phyloP scores from a whole-genome alignment of 1,140 invertebrate species.

The Leptonema lineaticorne region DNA sequence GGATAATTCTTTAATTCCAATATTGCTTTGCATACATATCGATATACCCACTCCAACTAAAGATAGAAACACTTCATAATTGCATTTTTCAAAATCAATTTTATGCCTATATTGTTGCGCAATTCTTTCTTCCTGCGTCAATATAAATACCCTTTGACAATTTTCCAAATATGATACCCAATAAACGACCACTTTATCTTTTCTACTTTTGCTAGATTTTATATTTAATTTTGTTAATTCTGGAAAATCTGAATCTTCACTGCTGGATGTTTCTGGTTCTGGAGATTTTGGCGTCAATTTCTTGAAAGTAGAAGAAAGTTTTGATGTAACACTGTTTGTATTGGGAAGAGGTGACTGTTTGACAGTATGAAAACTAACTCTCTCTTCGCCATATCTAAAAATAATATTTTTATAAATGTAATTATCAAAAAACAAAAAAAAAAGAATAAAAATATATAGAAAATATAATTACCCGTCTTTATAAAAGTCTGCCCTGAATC shows the following conservation, averaged over 20 bases:
- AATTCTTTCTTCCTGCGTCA: slow-evolving; percentile 77
- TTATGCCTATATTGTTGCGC: slow-evolving; percentile 67
- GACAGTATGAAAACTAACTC: slow-evolving; percentile 67
- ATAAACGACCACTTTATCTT: slow-evolving; percentile 69
- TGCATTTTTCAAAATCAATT: slow-evolving; percentile 70
- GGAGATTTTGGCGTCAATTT: slow-evolving; percentile 52
- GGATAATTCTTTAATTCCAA: slow-evolving; percentile 61
- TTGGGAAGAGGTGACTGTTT: slow-evolving; percentile 53
- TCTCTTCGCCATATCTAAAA: slow-evolving; percentile 67
- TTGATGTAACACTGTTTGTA: slow-evolving; percentile 53
- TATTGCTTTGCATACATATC: slow-evolving; percentile 54
- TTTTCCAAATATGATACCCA: slow-evolving; percentile 81
- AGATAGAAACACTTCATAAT: slow-evolving; percentile 69
- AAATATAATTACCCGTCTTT: slow-evolving; percentile 61
- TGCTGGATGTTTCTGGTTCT: slow-evolving; percentile 54
- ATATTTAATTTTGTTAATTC: slow-evolving; percentile 47
- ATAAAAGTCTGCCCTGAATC: slow-evolving; percentile 68
- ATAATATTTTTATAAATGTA: neutral
- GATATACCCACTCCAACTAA: slow-evolving; percentile 72
- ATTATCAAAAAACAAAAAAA: neutral
- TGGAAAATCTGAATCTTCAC: slow-evolving; percentile 56
- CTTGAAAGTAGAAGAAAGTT: slow-evolving; percentile 54
- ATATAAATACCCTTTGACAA: slow-evolving; percentile 73
- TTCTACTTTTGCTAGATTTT: slow-evolving; percentile 54
- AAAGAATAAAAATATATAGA: neutral